phyloP scores from a whole-genome alignment of 2,797 vertebrate genomes.

The Tapera naevia region DNA sequence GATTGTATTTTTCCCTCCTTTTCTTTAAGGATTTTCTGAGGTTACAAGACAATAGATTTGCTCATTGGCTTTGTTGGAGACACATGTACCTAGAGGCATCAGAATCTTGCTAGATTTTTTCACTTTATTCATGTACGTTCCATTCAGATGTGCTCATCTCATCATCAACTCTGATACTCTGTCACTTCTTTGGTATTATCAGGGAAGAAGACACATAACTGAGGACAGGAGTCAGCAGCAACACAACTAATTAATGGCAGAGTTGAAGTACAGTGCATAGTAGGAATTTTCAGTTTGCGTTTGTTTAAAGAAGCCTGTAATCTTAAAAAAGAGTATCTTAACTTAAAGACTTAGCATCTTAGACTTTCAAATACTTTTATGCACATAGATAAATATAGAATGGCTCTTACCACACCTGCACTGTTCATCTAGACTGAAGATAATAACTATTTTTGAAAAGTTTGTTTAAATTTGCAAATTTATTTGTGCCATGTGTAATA shows the following conservation, averaged over 20 bases:
- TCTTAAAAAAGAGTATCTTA: neutral
- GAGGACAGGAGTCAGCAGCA: neutral
- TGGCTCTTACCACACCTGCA: neutral
- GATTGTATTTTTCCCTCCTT: neutral
- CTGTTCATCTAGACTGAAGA: neutral
- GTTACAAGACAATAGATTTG: neutral
- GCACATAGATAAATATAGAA: neutral
- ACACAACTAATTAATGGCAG: neutral
- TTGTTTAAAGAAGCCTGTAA: neutral
- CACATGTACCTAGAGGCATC: neutral
- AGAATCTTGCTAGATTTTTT: neutral
- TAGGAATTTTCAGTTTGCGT: neutral
- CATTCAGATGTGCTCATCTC: neutral
- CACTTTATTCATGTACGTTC: neutral
- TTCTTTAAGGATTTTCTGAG: neutral
- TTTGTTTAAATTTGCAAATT: neutral
- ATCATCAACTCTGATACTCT: neutral
- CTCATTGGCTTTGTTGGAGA: neutral
- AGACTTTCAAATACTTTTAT: neutral
- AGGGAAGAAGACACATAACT: neutral
- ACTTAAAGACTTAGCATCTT: neutral
- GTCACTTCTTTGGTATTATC: neutral
- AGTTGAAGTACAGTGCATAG: neutral
- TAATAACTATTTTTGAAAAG: slow-evolving; percentile 9
- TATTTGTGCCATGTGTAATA: neutral